Percentiles rank a stretch among this genome's conserved stretches.
These are phyloP conservation scores for Drosophila paucipuncta DNA, from an alignment of 2,888 invertebrate genomes.

Conservation along the genomic window DNA sequence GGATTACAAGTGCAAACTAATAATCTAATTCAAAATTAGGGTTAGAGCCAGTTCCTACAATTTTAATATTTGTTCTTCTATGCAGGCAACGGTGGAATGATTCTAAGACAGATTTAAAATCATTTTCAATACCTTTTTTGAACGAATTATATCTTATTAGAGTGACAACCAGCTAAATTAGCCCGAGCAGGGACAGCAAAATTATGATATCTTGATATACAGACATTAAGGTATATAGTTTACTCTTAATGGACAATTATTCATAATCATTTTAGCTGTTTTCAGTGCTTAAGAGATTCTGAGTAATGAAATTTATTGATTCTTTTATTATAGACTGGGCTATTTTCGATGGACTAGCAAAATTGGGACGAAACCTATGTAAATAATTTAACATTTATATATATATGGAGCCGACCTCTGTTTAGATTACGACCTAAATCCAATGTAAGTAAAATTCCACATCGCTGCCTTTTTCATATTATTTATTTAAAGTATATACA, in stretches of 20 bases:
- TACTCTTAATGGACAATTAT: neutral
- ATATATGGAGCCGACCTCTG: neutral
- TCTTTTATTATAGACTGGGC: neutral
- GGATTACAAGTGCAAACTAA: neutral
- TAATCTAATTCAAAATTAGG: neutral
- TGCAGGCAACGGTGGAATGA: neutral
- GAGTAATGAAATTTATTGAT: neutral
- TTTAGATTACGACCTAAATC: neutral
- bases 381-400: neutral
- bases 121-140: neutral
- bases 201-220: neutral
- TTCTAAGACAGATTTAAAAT: neutral
- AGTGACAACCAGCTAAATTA: neutral
- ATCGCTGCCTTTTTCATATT: neutral
- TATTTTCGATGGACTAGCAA: neutral
- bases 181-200: neutral
- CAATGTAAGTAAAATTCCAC: neutral
- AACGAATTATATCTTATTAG: neutral
- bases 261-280: neutral
- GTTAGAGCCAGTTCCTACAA: neutral
- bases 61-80: no score
- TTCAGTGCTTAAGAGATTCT: neutral
- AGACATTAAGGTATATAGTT: neutral
- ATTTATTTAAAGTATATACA: neutral
- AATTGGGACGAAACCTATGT: neutral